Base-by-base conservation (phyloP, 1,140 invertebrate species). In the Teleopsis dalmanni region DNA sequence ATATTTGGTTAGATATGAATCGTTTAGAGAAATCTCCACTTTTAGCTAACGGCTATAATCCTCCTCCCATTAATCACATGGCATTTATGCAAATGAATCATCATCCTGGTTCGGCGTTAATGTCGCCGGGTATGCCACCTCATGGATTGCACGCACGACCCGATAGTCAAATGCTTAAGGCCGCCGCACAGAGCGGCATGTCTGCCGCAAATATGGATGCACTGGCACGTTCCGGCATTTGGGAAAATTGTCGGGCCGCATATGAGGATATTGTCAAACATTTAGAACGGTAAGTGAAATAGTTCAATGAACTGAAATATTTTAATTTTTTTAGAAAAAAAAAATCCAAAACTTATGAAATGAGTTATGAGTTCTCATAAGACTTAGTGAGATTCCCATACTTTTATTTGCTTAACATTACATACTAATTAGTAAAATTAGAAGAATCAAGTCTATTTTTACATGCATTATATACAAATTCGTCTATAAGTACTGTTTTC, bases 241-340 rank as follows among this genome's bases (percentile, higher is more conserved):
- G 88, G 89, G 88, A 93, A 77, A 91, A 91, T 75, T 91, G 89
- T 77, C 81, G 88, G 72, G 88, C 88, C 55, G 88, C 88, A 60
- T 92, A 91, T 72, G 89, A 92, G 75, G 88, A 92, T 74, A 90
- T 91, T 71, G 88, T 91, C 42, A 92, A 91, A 78, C 88, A 91
- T 70, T 80, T 91, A 62, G 88, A 91, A 81, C 87, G 89, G 82
- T 89, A 83, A 76, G 82, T 13, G 25, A 10, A 25, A 4, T 11
- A 47, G 4, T 21, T 18, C 4, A 9, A 2, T 18, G 8, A 4
- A 9, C 10, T 19, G 3, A 22, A 38, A 14, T 6, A 3, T 38
- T 19, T 21, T 9, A 11, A 22, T 4, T 10, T 22, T 38, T 22
- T 22, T 22, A 22, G 13, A 22, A 7, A 35, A 35, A 35, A 35